Evolutionary conservation across 2,113 vertebrate species (phyloP), one percentile per base, ranked within the genome.

Genomic region (Tetrao urogallus): DNA sequence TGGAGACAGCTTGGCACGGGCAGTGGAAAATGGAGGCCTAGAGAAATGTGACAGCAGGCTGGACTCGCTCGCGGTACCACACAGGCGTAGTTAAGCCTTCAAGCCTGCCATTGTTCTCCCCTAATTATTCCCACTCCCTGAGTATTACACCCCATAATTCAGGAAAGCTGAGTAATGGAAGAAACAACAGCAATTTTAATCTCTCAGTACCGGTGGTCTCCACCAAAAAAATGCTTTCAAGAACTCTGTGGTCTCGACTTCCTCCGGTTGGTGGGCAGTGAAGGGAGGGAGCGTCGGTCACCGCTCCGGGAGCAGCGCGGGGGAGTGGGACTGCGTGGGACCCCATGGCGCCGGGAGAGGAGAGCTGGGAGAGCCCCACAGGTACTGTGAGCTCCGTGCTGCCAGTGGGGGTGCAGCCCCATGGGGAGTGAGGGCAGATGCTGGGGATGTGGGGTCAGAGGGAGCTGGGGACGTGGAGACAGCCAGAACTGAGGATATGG

Each of bases 81-180:
- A 92, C 86, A 94, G 89, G 95, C 88, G 1, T 89, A 75, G 45
- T 88, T 83, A 94, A 96, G 94, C 93, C 94, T 94, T 97, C 97
- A 97, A 95, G 90, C 94, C 96, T 96, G 88, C 94, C 96, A 96
- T 97, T 97, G 95, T 97, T 96, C 96, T 94, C 94, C 94, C 92
- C 95, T 97, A 97, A 97, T 97, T 97, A 97, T 95, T 96, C 97
- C 97, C 96, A 96, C 96, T 96, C 95, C 94, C 92, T 54, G 95
- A 95, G 96, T 95, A 96, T 97, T 97, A 97, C 97, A 97, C 97
- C 97, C 96, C 96, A 97, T 97, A 97, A 97, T 96, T 97, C 97
- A 97, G 96, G 96, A 88, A 96, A 97, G 96, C 97, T 97, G 97
- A 97, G 95, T 97, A 97, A 97, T 97, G 96, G 97, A 97, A 97